Base-by-base conservation (phyloP, 2,113 vertebrate species). In the Aldabrachelys gigantea region DNA sequence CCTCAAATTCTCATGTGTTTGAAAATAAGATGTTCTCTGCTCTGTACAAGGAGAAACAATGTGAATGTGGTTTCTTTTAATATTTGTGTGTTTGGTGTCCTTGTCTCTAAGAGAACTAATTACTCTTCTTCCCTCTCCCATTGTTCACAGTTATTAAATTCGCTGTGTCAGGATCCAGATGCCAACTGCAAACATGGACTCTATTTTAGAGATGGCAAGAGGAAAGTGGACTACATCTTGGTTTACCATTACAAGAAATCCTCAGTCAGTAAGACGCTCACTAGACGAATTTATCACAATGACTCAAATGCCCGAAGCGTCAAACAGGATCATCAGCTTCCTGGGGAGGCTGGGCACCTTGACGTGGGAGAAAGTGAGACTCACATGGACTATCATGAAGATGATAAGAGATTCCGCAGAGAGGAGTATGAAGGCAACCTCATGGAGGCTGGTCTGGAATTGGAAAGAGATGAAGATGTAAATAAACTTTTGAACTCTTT, bases 341-440 rank as follows among this genome's bases (percentile, higher is more conserved):
- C 98, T 0, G 98, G 98, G 5, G 98, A 98, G 53, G 98, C 98
- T 4, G 76, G 47, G 5, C 98, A 98, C 49, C 95, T 98, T 2
- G 99, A 99, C 29, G 85, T 97, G 1, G 95, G 98, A 0, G 98
- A 98, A 3, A 92, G 97, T 0, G 98, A 99, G 29, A 97, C 98
- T 4, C 98, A 96, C 0, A 1, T 96, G 31, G 98, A 99, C 92
- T 98, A 98, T 91, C 98, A 99, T 0, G 99, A 99, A 81, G 99
- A 99, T 0, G 99, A 99, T 98, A 99, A 99, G 97, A 98, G 98
- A 44, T 98, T 98, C 92, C 98, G 98, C 62, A 96, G 99, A 79
- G 98, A 99, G 11, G 99, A 99, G 95, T 99, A 99, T 1, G 99
- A 99, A 89, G 98, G 99, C 31, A 99, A 99, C 96, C 99, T 99